Evolutionary conservation across 92 coral and sea anemone genomes (phyloP).

Genomic region (Siderastrea siderea): DNA sequence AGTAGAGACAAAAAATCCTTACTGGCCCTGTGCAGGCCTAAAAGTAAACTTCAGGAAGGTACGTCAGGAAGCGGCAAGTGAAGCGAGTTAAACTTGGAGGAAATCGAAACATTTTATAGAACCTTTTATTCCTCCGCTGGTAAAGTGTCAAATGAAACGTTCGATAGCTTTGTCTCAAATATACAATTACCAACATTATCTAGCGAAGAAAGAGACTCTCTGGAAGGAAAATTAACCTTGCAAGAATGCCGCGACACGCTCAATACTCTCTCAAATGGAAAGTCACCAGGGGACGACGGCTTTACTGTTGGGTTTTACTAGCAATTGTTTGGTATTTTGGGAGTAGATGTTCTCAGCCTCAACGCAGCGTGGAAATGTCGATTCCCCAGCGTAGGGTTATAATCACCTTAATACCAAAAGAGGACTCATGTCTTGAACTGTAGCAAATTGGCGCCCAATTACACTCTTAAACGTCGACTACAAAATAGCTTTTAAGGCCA

Average conservation of each 20-base stretch:
- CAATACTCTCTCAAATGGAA: background rate
- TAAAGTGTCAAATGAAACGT: background rate
- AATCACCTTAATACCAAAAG: background rate
- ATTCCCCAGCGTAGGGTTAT: background rate
- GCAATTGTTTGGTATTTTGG: background rate
- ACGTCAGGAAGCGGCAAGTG: no score
- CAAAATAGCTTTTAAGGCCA: background rate
- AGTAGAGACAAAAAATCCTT: no score
- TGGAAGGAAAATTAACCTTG: background rate
- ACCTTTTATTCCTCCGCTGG: background rate
- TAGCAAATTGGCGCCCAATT: background rate
- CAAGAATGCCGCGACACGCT: background rate
- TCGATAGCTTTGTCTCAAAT: background rate
- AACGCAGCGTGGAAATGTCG: slow-evolving; percentile 1
- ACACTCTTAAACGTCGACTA: background rate
- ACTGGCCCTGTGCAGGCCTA: no score
- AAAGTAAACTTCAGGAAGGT: no score
- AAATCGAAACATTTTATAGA: slow-evolving; percentile 11
- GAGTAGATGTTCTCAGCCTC: background rate
- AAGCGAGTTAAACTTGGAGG: background rate
- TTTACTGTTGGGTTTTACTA: background rate
- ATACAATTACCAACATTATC: background rate
- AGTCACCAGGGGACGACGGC: background rate
- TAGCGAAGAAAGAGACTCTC: background rate
- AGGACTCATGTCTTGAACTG: background rate